A percentile compares a stretch with the other conserved stretches of the same genome.
These are phyloP conservation scores for Aurelia aurita complex sp. Pacific DNA, from an alignment of 30 jellyfish, hydroid and myxozoan species.

Conservation along the genomic window DNA sequence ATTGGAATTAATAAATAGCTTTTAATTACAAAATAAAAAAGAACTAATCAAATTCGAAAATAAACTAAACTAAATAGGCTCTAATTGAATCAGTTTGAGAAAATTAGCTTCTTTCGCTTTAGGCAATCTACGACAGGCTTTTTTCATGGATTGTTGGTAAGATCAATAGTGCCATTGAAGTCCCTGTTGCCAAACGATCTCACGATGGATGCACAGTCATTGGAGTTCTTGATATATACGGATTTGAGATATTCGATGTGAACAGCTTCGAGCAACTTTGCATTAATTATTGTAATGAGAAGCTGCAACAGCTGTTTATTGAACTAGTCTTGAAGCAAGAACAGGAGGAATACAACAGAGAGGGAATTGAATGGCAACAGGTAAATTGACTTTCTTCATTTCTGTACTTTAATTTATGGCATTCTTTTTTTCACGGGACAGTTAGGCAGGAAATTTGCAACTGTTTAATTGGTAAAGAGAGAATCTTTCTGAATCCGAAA, in stretches of 20 bases:
- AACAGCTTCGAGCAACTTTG: constrained; percentile 94
- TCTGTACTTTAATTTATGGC: background rate
- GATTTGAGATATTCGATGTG: constrained; percentile 90
- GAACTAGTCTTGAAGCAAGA: constrained; percentile 92
- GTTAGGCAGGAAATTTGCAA: too few relatives aligned
- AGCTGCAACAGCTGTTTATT: constrained; percentile 90
- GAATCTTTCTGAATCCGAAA: too few relatives aligned
- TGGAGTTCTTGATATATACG: constrained; percentile 93
- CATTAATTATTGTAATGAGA: constrained; percentile 92
- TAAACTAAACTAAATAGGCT: too few relatives aligned
- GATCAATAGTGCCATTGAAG: constrained; percentile 87
- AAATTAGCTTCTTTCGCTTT: background rate
- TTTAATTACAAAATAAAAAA: too few relatives aligned
- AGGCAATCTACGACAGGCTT: constrained; percentile 93
- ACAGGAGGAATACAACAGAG: constrained; percentile 90
- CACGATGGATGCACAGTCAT: constrained; percentile 84
- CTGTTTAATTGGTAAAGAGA: too few relatives aligned
- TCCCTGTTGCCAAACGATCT: constrained; percentile 35
- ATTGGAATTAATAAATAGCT: background rate
- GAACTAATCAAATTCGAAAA: too few relatives aligned
- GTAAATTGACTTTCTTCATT: constrained; percentile 1
- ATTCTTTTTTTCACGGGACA: background rate
- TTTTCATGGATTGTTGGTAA: constrained; percentile 93
- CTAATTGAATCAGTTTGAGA: too few relatives aligned
- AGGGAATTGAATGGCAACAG: constrained; percentile 94